Base-by-base conservation (phyloP, 2,888 invertebrate species). In the Drosophila pullipes region DNA sequence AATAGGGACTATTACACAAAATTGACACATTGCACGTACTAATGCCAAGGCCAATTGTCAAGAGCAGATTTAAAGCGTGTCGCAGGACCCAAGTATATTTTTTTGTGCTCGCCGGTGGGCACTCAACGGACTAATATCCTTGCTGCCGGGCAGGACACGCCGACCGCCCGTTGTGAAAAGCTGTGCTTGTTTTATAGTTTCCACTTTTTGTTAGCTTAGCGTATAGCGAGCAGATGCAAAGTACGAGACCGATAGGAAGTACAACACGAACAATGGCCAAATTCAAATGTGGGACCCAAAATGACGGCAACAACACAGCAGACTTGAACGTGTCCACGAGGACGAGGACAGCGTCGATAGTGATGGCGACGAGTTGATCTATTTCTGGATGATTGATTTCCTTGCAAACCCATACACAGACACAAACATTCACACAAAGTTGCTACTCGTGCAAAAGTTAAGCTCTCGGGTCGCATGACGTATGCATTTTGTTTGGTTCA, bases 341-440 rank as follows among this genome's bases (percentile, higher is more conserved):
- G 30, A 28, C 30, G 58, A 68, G 64, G 58, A 64, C 60, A 44
- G 47, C 39, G 54, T 50, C 60, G 59, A 57, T 66, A 53, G 72
- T 41, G 54, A 59, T 64, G 22, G 44, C 78, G 69, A 64, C 70
- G 74, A 78, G 70, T 87, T 77, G 88, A 85, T 85, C 85, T 85
- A 89, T 85, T 85, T 85, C 88, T 71, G 83, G 78, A 90, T 90
- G 90, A 85, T 85, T 90, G 90, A 90, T 85, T 85, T 90, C 71
- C 72, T 79, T 70, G 75, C 50, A 81, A 61, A 68, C 31, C 54
- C 18, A 58, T 6, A 71, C 18, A 61, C 50, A 61, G 22, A 65
- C 61, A 54, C 35, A 80, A 47, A 64, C 16, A 64, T 5, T 44
- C 63, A 49, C 55, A 76, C 69, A 70, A 71, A 83, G 62, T 71